Conservation (phyloP, 2,113 vertebrate genomes). For the Phainopepla nitens region DNA sequence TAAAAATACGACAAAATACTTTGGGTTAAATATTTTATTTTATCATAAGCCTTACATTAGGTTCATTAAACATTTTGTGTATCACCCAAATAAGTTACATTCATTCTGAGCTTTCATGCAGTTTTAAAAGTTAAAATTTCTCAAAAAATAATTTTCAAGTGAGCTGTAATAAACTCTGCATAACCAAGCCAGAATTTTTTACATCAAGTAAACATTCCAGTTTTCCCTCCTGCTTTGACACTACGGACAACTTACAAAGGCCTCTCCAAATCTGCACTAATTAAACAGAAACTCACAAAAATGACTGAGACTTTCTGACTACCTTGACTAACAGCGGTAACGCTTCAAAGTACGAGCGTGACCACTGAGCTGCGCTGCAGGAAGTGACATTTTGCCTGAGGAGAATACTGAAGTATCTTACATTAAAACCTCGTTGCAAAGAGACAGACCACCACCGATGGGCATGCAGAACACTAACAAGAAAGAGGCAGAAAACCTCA, state of each 20-base stretch:
- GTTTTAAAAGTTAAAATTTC: neutral
- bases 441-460: neutral
- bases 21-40: constrained; percentile 44
- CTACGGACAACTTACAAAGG: neutral
- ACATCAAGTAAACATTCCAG: neutral
- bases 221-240: neutral
- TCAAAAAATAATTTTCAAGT: constrained; percentile 33
- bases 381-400: neutral
- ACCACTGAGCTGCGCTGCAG: neutral
- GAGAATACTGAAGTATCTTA: neutral
- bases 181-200: neutral
- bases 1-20: neutral
- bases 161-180: neutral
- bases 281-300: neutral
- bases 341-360: fast-evolving
- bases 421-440: neutral
- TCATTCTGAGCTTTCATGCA: constrained; percentile 39
- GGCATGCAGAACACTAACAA: neutral
- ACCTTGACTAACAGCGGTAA: neutral
- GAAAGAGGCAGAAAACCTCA: neutral
- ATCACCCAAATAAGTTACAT: constrained; percentile 56
- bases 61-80: neutral
- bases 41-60: neutral
- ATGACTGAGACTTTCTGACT: neutral
- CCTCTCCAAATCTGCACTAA: neutral